A percentile compares a stretch with the other conserved stretches of the same genome.
Conservation (phyloP, 2,113 vertebrate genomes). For the Odobenus rosmarus region DNA sequence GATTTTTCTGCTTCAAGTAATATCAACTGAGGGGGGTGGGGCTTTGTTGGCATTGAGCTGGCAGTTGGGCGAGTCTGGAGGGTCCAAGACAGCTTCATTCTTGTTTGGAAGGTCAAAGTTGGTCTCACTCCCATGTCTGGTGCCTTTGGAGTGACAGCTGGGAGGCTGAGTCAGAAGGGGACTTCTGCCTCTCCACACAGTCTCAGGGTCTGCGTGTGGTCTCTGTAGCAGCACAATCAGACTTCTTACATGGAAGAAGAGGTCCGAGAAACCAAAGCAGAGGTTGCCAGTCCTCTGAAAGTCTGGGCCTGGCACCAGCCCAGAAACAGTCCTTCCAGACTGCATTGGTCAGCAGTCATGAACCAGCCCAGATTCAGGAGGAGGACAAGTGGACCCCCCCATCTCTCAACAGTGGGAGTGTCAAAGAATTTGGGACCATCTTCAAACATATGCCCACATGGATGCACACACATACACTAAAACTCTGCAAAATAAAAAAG, state of each 20-base stretch:
- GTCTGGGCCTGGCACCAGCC: too few species aligned
- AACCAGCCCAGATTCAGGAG: neutral
- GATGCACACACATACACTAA: neutral
- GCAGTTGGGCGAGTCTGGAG: neutral
- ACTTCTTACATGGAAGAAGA: neutral
- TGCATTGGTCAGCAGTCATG: neutral
- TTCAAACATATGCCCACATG: neutral
- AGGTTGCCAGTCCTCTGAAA: neutral
- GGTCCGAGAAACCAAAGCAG: neutral
- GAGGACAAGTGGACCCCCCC: neutral
- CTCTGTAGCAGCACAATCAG: neutral
- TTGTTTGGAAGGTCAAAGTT: neutral
- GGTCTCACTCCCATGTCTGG: neutral
- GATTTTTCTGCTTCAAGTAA: neutral
- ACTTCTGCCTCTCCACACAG: neutral
- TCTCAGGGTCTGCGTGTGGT: neutral
- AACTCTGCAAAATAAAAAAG: neutral
- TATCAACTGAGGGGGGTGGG: neutral
- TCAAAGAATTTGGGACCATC: neutral
- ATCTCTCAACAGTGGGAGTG: neutral
- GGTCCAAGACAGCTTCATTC: neutral
- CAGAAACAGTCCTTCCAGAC: neutral
- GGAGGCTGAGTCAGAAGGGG: neutral
- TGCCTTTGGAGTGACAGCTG: neutral
- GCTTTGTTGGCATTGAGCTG: too few species aligned